These are phyloP conservation scores for Horisme vitalbata DNA, from an alignment of 2,888 invertebrate species.

Conservation along the genomic window DNA sequence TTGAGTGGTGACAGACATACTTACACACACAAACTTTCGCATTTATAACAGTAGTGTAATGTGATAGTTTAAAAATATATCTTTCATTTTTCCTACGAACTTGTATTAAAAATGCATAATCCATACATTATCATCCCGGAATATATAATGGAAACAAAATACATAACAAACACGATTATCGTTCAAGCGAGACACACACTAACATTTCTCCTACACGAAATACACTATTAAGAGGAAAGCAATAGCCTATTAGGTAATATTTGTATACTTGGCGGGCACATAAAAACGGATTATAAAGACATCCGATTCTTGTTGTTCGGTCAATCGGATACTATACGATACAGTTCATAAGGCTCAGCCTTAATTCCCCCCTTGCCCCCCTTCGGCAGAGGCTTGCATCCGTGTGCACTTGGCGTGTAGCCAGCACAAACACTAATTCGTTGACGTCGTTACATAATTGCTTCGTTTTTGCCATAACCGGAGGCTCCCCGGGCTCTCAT, in stretches of 20 bases:
- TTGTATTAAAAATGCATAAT: no score
- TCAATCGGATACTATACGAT: conserved; percentile 22
- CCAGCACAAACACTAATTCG: conserved; percentile 74
- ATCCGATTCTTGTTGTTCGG: conserved; percentile 20
- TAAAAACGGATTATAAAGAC: conserved; percentile 17
- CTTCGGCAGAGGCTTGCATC: conserved; percentile 42
- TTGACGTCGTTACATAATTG: conserved; percentile 75
- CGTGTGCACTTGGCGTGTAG: conserved; percentile 61
- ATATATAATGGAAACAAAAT: neutral
- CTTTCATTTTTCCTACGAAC: no score
- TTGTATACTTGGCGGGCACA: conserved; percentile 13
- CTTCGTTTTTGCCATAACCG: conserved; percentile 63
- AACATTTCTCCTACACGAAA: conserved; percentile 3
- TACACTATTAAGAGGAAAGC: conserved; percentile 3
- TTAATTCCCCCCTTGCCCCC: conserved; percentile 18
- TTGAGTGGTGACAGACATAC: no score
- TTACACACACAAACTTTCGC: no score
- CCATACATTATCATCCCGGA: no score
- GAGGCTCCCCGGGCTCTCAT: conserved; percentile 39
- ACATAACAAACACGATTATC: neutral
- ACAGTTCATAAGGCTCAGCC: conserved; percentile 9
- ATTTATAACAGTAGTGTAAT: no score
- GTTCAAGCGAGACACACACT: neutral
- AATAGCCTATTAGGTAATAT: conserved; percentile 12
- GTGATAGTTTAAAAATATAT: no score